Percentiles rank a stretch among this genome's conserved stretches.
phyloP scores from a whole-genome alignment of 2,113 vertebrate species.

The Oryzias curvinotus region DNA sequence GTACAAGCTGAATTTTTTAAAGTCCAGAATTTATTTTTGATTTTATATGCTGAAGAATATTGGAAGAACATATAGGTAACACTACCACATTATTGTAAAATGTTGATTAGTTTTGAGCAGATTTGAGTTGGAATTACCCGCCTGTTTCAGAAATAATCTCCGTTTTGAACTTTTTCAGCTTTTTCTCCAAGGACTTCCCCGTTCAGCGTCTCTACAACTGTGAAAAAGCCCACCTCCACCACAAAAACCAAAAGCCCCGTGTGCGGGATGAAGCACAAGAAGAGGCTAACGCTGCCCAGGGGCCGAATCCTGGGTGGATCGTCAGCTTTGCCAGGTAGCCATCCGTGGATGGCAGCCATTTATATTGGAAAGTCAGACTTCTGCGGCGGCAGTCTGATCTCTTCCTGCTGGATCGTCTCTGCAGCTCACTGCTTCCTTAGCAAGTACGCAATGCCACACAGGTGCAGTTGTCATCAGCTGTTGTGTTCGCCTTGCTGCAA shows the following conservation, averaged over 20 bases:
- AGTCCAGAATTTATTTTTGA: too few relatives aligned
- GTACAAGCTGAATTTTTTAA: too few relatives aligned
- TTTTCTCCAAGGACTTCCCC: conserved; percentile 12
- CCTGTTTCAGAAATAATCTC: neutral
- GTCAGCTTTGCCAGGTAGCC: conserved; percentile 83
- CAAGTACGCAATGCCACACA: conserved; percentile 76
- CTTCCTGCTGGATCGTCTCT: conserved; percentile 91
- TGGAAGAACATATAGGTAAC: too few relatives aligned
- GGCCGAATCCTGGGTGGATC: conserved; percentile 86
- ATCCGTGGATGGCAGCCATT: conserved; percentile 92
- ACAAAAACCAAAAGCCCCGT: conserved; percentile 14
- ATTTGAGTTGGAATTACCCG: neutral
- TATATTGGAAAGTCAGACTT: conserved; percentile 83
- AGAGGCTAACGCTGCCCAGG: conserved; percentile 70
- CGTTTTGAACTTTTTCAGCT: conserved; percentile 28
- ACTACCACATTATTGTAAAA: too few relatives aligned
- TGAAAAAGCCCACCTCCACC: neutral
- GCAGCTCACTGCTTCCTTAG: conserved; percentile 91
- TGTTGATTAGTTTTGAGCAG: too few relatives aligned
- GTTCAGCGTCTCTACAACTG: neutral
- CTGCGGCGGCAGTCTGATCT: conserved; percentile 87
- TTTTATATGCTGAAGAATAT: too few relatives aligned
- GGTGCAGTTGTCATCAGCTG: neutral
- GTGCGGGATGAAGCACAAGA: conserved; percentile 88
- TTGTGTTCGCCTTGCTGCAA: too few relatives aligned